Evolutionary conservation across 2,888 invertebrate genomes (phyloP), one percentile per base, ranked within the genome.

Genomic region (Oligia latruncula): DNA sequence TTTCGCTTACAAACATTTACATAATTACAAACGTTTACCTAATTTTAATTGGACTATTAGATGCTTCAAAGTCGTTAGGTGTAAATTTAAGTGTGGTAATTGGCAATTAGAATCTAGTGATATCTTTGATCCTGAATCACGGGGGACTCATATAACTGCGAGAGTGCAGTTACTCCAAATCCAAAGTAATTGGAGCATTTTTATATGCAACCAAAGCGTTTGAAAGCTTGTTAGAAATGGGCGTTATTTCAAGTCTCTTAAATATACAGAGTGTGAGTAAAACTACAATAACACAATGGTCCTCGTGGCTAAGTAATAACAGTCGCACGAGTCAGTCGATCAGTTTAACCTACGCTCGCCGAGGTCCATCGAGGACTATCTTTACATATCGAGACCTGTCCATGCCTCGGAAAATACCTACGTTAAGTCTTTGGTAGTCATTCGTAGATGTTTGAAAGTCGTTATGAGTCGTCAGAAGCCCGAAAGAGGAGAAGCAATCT

Each of bases 1-100:
- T 93, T 92, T 90, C 90, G 92, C 91, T 92, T 91, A 93, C 93
- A 93, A 94, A 94, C 92, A 93, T 93, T 94, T 92, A 93, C 95
- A 93, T 95, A 94, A 95, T 93, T 91, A 93, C 89, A 88, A 90
- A 90, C 90, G 91, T 92, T 92, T 90, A 90, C 90, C 89, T 90
- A 89, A 90, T 93, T 93, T 92, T 88, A 90, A 93, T 92, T 92
- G 89, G 86, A 88, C 91, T 90, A 90, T 88, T 29, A 87, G 87
- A 81, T 83, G 82, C 79, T 83, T 77, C 75, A 65, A 46, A 71
- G 64, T 80, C 67, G 40, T 80, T 81, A 55, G n/a, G 35, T 76
- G 52, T 35, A 60, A 71, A 77, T 60, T 77, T 75, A 70, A 68
- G 52, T 72, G 64, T 78, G 15, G 62, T 78, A 80, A 71, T 77